A percentile compares a stretch with the other conserved stretches of the same genome.
phyloP scores from a whole-genome alignment of 2,797 vertebrate species.

The Ara ararauna region DNA sequence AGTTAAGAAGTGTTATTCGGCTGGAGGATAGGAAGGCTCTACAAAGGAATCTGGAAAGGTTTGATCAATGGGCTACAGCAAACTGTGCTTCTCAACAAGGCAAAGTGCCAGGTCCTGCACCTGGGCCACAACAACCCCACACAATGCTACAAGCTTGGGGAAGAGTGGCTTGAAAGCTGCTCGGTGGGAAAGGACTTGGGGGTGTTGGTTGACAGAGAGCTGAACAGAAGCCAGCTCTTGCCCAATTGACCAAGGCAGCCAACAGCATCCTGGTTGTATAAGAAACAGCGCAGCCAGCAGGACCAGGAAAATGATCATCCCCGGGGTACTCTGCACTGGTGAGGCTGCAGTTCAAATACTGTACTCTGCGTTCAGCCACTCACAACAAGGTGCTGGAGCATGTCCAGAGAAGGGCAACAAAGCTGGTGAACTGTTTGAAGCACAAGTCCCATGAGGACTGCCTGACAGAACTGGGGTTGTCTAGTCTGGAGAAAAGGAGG shows the following conservation, averaged over 20 bases:
- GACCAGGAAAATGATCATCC: not conserved
- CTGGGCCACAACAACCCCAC: not conserved
- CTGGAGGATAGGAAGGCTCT: not conserved
- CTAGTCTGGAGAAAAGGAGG: not conserved
- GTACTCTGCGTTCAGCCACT: not conserved
- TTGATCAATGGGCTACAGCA: not conserved
- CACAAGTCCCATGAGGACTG: not conserved
- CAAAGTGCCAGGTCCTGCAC: not conserved
- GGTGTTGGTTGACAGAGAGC: not conserved
- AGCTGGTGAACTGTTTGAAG: not conserved
- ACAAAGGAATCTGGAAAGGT: not conserved
- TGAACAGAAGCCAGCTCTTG: not conserved
- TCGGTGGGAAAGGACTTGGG: not conserved
- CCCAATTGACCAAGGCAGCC: not conserved
- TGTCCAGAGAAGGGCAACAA: not conserved
- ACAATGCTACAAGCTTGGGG: not conserved
- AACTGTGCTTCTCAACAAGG: not conserved
- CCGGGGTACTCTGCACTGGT: fast-evolving
- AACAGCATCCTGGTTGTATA: not conserved
- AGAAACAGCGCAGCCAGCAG: not conserved
- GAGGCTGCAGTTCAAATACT: not conserved
- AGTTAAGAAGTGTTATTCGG: not conserved
- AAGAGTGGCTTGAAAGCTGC: not conserved
- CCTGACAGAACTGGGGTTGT: not conserved
- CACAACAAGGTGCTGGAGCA: not conserved